Evolutionary conservation across 2,888 invertebrate genomes (phyloP), one percentile per base, ranked within the genome.

Genomic region (Mystacides longicornis): DNA sequence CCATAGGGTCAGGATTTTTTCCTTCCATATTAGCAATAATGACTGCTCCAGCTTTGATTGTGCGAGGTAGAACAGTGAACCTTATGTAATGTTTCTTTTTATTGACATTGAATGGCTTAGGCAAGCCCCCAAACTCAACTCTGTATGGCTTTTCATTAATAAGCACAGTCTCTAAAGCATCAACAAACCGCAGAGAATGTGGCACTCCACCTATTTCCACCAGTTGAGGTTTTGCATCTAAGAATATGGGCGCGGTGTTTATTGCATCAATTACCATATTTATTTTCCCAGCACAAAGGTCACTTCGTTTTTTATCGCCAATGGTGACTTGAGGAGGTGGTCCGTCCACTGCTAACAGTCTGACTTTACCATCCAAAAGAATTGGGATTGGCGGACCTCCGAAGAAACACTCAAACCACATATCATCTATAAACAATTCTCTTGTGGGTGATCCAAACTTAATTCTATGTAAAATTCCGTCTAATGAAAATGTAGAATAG

Each of bases 271-370:
- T 82, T 52, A 92, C 87, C 57, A 93, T 76, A 68, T 87, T 88
- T 56, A 93, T 88, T 73, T 89, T 89, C 0, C 90, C 93, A 1
- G 87, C 85, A 1, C 91, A 87, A 46, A 95, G 74, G 69, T 95
- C 94, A 14, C 82, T 85, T 23, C 92, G 79, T 63, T 86, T 83
- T 1, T 71, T 74, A 31, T 83, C 83, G 0, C 94, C 90, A 58
- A 98, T 93, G 68, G 90, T 89, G 0, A 98, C 96, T 72, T 92
- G 92, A 0, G 98, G 98, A 2, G 93, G 84, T 0, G 93, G 92
- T 0, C 96, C 96, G 64, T 90, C 89, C 7, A 99, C 74, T 65
- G 89, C 86, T 1, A 98, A 80, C 46, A 82, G 75, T 59, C 89
- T 82, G n/a, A 85, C 80, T 59, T 86, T 83, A 1, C 87, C 87